Evolutionary conservation across 2,888 invertebrate species (phyloP).

Genomic region (Caenorhabditis auriculariae): DNA sequence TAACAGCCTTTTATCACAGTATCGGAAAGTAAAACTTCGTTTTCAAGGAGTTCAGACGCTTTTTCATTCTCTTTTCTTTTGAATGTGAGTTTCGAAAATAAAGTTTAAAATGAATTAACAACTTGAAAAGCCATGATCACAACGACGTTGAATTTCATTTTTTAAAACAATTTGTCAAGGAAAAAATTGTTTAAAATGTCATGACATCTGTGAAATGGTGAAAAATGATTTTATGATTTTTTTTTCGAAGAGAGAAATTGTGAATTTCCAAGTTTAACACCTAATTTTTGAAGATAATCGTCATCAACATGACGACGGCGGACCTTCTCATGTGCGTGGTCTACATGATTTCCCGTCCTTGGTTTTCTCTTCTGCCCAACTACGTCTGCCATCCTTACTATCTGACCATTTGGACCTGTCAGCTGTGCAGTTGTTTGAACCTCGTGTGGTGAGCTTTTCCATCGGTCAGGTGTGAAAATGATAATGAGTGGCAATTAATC

Average conservation of each 20-base stretch:
- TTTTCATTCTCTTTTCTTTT: too few relatives aligned
- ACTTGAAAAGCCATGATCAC: neutral
- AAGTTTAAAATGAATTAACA: constrained; percentile 2
- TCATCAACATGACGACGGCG: constrained; percentile 63
- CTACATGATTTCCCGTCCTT: constrained; percentile 59
- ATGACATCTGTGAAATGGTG: neutral
- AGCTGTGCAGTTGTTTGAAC: constrained; percentile 59
- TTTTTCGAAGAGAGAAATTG: neutral
- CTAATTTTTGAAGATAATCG: constrained; percentile 50
- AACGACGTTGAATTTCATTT: neutral
- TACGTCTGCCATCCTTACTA: constrained; percentile 57
- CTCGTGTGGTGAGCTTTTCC: constrained; percentile 49
- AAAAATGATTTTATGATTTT: neutral
- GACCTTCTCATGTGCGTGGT: constrained; percentile 58
- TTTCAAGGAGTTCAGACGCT: too few relatives aligned
- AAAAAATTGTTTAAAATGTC: neutral
- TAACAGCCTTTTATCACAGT: too few relatives aligned
- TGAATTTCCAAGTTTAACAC: constrained; percentile 1
- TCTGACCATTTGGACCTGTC: constrained; percentile 56
- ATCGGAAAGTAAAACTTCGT: too few relatives aligned
- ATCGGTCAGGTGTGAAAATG: neutral
- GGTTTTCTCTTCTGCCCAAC: constrained; percentile 39
- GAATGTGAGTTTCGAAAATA: too few relatives aligned
- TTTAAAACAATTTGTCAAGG: neutral
- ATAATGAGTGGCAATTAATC: neutral